Percentiles rank a stretch among this genome's conserved stretches.
These are phyloP conservation scores for Copidosoma aretas DNA, from an alignment of 2,888 invertebrate genomes.

Conservation along the genomic window DNA sequence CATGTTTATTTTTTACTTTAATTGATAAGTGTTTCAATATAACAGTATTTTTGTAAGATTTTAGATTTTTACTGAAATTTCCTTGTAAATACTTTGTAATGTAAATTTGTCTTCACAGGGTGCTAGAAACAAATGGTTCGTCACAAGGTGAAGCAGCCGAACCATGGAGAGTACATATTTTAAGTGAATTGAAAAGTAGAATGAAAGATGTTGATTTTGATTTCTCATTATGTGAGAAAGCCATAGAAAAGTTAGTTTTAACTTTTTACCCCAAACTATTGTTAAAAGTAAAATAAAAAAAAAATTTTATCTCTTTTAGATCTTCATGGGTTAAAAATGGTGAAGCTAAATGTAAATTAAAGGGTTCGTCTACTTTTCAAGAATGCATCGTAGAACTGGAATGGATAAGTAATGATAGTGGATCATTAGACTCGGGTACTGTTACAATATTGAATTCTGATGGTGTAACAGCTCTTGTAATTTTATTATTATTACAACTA, in stretches of 20 bases:
- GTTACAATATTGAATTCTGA: constrained; percentile 80
- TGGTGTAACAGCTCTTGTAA: constrained; percentile 77
- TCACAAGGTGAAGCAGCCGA: constrained; percentile 72
- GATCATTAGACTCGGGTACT: constrained; percentile 75
- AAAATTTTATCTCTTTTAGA: constrained; percentile 47
- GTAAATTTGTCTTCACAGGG: constrained; percentile 46
- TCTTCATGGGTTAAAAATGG: constrained; percentile 87
- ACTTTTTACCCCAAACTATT: neutral
- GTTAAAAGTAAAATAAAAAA: constrained; percentile 7
- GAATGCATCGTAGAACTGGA: constrained; percentile 83
- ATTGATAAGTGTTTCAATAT: too few relatives aligned
- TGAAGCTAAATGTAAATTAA: constrained; percentile 72
- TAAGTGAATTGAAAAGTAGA: constrained; percentile 72
- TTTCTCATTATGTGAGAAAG: constrained; percentile 73
- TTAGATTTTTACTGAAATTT: neutral
- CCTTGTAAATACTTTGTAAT: constrained; percentile 5
- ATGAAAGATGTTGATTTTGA: constrained; percentile 64
- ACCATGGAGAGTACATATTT: constrained; percentile 78
- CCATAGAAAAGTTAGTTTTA: constrained; percentile 74
- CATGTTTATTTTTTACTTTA: too few relatives aligned
- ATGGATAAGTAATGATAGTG: constrained; percentile 73
- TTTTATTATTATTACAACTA: too few relatives aligned
- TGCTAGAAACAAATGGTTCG: constrained; percentile 67
- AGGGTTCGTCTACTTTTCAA: constrained; percentile 66
- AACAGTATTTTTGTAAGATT: constrained; percentile 8